phyloP scores from a whole-genome alignment of 2,113 vertebrate species.

The Tragelaphus buxtoni region DNA sequence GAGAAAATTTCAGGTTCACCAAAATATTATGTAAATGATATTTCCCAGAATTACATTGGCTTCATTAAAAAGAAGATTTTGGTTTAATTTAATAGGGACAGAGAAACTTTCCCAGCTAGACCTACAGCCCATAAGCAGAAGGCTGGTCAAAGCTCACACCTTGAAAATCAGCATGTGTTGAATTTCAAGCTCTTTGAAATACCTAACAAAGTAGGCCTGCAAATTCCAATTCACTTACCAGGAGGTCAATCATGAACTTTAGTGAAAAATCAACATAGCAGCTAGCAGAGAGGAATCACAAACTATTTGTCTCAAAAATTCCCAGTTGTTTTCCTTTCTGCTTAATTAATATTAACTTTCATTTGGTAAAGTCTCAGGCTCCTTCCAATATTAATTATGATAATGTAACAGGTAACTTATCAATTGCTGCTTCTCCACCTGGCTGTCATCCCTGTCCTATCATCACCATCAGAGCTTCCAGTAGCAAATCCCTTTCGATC shows the following conservation, averaged over 20 bases:
- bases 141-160: neutral
- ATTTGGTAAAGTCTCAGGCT: neutral
- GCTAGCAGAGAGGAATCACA: neutral
- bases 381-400: neutral
- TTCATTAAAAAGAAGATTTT: neutral
- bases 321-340: neutral
- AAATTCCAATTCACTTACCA: neutral
- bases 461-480: neutral
- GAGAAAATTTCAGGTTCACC: neutral
- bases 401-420: neutral
- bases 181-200: conserved; percentile 32
- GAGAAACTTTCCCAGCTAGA: neutral
- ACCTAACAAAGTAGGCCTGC: neutral
- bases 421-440: neutral
- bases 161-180: neutral
- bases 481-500: neutral
- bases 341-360: conserved; percentile 10
- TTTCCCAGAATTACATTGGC: neutral
- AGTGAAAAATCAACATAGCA: conserved; percentile 40
- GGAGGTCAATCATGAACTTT: neutral
- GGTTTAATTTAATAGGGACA: neutral
- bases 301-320: neutral
- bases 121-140: neutral
- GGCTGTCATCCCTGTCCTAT: neutral
- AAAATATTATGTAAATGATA: neutral